Percentiles rank a stretch among this genome's conserved stretches.
Conservation (phyloP, 2,888 invertebrate species). For the Sminthurinus aureus region DNA sequence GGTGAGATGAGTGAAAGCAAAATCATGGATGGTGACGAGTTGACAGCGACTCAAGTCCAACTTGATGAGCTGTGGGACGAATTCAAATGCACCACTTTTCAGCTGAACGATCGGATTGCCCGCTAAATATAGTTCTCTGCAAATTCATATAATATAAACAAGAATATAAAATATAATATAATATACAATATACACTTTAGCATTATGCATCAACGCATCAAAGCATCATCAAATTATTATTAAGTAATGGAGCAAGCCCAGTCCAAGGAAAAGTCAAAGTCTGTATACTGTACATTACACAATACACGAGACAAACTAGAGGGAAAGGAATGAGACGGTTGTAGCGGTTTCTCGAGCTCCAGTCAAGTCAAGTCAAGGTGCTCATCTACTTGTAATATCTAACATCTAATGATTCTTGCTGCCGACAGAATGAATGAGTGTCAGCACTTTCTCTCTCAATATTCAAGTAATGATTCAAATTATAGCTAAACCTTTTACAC, state of each 20-base stretch:
- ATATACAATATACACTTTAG: too few species aligned
- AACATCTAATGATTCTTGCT: conserved; percentile 16
- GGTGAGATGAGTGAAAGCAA: conserved; percentile 79
- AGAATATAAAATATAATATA: too few species aligned
- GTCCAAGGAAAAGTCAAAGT: too few species aligned
- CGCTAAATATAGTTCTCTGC: conserved; percentile 75
- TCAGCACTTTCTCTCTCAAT: conserved; percentile 2
- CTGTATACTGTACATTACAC: too few species aligned
- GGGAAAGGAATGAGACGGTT: too few species aligned
- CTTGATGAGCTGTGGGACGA: conserved; percentile 79
- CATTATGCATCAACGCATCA: not conserved
- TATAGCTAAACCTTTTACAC: too few species aligned
- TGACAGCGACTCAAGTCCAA: conserved; percentile 85
- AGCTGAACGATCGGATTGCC: conserved; percentile 84
- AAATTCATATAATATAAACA: too few species aligned
- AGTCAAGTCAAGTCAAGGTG: conserved; percentile 16
- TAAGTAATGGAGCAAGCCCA: conserved; percentile 30
- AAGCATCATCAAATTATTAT: not conserved
- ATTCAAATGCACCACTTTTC: conserved; percentile 76
- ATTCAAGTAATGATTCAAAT: conserved; percentile 2
- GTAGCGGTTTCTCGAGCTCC: conserved; percentile 1
- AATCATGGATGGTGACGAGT: conserved; percentile 74
- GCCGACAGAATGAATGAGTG: conserved; percentile 7
- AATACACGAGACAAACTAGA: too few species aligned
- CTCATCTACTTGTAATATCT: too few species aligned